These are phyloP conservation scores for Ceratosolen fusciceps DNA, from an alignment of 1,140 invertebrate genomes.

Conservation along the genomic window DNA sequence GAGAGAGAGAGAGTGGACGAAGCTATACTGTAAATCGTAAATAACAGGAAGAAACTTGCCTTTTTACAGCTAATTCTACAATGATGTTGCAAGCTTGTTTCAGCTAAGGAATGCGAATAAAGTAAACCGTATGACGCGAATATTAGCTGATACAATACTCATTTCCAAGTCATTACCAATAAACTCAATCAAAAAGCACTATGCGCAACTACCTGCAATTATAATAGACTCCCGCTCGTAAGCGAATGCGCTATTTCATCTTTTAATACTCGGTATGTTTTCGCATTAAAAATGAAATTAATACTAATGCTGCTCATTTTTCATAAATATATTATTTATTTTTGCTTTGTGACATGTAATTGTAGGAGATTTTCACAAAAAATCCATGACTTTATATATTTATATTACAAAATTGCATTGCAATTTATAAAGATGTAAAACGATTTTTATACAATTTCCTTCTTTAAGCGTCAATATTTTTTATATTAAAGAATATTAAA, in stretches of 20 bases:
- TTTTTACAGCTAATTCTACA: conserved; percentile 12
- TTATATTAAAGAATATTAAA: too few species aligned
- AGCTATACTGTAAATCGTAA: background rate
- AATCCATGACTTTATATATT: too few species aligned
- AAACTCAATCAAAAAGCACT: background rate
- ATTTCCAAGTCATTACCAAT: background rate
- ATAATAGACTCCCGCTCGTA: background rate
- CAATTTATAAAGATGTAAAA: too few species aligned
- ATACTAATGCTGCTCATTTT: too few species aligned
- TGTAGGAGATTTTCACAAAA: too few species aligned
- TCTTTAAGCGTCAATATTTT: too few species aligned
- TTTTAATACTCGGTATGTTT: too few species aligned
- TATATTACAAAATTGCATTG: too few species aligned
- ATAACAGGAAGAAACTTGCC: conserved; percentile 5
- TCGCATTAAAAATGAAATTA: too few species aligned
- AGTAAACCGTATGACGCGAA: background rate
- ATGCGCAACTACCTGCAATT: background rate
- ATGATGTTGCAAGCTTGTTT: background rate
- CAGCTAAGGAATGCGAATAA: background rate
- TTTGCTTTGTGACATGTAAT: too few species aligned
- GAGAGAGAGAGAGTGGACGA: background rate
- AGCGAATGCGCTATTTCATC: background rate
- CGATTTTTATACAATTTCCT: too few species aligned
- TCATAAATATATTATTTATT: too few species aligned
- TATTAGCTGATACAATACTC: background rate